phyloP scores from a whole-genome alignment of 2,113 vertebrate genomes.

The Megaceryle torquata region DNA sequence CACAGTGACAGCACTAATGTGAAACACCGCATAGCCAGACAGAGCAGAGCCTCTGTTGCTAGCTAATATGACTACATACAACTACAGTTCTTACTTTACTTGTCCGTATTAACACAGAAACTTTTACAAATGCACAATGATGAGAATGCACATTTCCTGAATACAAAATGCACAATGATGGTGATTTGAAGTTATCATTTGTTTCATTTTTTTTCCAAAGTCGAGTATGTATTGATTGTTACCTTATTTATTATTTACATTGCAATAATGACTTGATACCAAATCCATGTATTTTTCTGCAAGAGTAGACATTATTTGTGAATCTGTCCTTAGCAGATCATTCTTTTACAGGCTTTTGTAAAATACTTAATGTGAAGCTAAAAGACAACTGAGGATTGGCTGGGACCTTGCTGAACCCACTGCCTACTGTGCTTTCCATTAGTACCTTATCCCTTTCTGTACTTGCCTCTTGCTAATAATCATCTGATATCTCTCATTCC shows the following conservation, averaged over 20 bases:
- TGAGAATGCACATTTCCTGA: not conserved
- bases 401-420: not conserved
- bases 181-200: not conserved
- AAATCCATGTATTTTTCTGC: not conserved
- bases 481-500: not conserved
- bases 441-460: not conserved
- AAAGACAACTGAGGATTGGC: not conserved
- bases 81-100: not conserved
- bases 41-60: not conserved
- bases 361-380: not conserved
- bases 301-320: not conserved
- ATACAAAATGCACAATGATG: not conserved
- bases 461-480: not conserved
- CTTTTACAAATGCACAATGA: not conserved
- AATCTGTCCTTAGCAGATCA: not conserved
- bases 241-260: not conserved
- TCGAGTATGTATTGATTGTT: not conserved
- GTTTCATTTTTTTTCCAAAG: not conserved
- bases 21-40: not conserved
- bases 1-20: not conserved
- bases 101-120: not conserved
- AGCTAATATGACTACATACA: fast-evolving
- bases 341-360: not conserved
- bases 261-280: not conserved
- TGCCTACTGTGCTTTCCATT: not conserved